A percentile compares a stretch with the other conserved stretches of the same genome.
Evolutionary conservation across 2,113 vertebrate species (phyloP).

Genomic region (Laticauda colubrina): DNA sequence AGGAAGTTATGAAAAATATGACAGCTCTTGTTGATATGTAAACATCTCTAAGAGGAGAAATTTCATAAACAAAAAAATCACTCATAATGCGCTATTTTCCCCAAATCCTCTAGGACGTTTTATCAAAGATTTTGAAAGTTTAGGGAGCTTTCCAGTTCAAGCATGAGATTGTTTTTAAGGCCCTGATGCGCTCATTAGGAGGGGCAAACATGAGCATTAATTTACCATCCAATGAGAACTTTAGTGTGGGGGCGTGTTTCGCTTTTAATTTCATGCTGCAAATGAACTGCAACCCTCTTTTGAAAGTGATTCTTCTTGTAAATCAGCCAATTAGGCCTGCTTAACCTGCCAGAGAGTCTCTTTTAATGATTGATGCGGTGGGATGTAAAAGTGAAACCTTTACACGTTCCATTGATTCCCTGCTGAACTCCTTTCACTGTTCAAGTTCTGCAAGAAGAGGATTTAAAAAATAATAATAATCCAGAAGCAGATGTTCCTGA

Average conservation of each 20-base stretch:
- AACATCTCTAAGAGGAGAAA: neutral
- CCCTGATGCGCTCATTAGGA: neutral
- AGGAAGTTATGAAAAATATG: neutral
- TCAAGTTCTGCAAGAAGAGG: neutral
- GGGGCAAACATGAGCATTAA: slow-evolving; percentile 29
- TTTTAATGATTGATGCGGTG: slow-evolving; percentile 62
- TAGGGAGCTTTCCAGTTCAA: neutral
- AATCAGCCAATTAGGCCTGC: slow-evolving; percentile 45
- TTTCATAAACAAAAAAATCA: neutral
- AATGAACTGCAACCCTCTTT: slow-evolving; percentile 43
- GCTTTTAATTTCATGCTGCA: slow-evolving; percentile 40
- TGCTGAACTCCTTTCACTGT: slow-evolving; percentile 40
- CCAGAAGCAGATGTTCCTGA: slow-evolving; percentile 1
- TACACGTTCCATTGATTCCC: slow-evolving; percentile 47
- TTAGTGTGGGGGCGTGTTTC: neutral
- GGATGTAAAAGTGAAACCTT: slow-evolving; percentile 56
- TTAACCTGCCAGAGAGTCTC: slow-evolving; percentile 48
- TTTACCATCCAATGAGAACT: slow-evolving; percentile 19
- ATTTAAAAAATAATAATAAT: neutral
- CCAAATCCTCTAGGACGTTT: neutral
- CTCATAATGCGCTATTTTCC: neutral
- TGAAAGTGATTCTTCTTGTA: slow-evolving; percentile 43
- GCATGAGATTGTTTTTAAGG: neutral
- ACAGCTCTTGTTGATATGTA: neutral
- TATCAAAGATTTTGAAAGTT: neutral